Base-by-base conservation (phyloP, 2,888 invertebrate genomes). In the Thalpophila matura region DNA sequence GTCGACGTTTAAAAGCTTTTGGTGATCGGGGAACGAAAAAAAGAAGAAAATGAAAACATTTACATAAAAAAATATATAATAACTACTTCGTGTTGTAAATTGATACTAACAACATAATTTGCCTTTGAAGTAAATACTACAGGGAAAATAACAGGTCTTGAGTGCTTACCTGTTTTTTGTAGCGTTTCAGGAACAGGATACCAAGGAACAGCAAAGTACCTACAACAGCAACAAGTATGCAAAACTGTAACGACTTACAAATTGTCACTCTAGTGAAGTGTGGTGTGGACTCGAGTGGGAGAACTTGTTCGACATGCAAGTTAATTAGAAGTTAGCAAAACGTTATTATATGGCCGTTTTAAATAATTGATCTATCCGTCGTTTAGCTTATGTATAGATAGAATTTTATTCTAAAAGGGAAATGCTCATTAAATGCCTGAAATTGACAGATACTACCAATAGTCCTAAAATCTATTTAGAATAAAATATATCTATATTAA, bases 151-250 rank as follows among this genome's bases (percentile, higher is more conserved):
- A 37, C 74, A 42, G 58, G 31, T 67, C 7, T 18, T 38, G 31
- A 63, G 18, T 65, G 45, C 29, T 37, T 7, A 43, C 16, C 42
- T n/a, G 43, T 53, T 60, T 68, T 68, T 53, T 68, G 29, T 40
- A 29, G 16, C 14, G 33, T 68, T 53, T 47, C 29, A 26, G 47
- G 53, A 59, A 68, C 51, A 38, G 22, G 22, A 14, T 45, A 7
- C 20, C 33, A 74, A 67, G 42, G 56, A 38, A 18, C 10, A 12
- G 3, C 37, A 49, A 47, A 47, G 56, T 72, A 16, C n/a, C n/a
- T n/a, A n/a, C 46, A 55, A 66, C 7, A 67, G 58, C 59, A 67
- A 68, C 68, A 73, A 68, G 37, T 51, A 27, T 55, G 20, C 20
- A 33, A 42, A 9, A 66, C 66, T 29, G 27, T 5, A 31, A 20